Percentiles rank a stretch among this genome's conserved stretches.
Conservation (phyloP, 2,797 vertebrate genomes). For the Prunella strophiata region DNA sequence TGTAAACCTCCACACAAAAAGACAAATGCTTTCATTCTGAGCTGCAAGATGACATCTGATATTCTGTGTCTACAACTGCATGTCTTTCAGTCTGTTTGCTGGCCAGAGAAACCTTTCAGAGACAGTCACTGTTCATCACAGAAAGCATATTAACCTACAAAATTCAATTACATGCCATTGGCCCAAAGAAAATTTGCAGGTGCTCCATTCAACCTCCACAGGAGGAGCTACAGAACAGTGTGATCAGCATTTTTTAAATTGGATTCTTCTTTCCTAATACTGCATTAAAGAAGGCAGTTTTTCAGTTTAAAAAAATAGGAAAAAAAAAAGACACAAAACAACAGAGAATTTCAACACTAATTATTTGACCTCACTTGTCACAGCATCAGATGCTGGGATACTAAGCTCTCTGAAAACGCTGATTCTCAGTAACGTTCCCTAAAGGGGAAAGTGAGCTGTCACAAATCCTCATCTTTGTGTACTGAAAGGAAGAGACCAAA, state of each 20-base stretch:
- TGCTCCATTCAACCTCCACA: not conserved
- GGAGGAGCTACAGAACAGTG: not conserved
- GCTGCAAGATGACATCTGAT: not conserved
- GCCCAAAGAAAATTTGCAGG: not conserved
- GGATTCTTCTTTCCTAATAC: not conserved
- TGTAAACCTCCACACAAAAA: not conserved
- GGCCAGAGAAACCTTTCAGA: not conserved
- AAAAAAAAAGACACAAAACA: not conserved
- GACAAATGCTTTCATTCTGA: not conserved
- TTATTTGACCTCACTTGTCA: not conserved
- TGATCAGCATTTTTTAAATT: not conserved
- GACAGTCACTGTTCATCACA: not conserved
- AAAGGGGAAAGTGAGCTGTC: not conserved
- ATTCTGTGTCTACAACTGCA: not conserved
- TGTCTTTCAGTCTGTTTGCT: not conserved
- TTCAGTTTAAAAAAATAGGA: fast-evolving
- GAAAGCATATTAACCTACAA: not conserved
- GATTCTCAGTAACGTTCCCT: fast-evolving
- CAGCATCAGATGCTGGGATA: not conserved
- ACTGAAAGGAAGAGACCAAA: not conserved
- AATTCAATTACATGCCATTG: not conserved
- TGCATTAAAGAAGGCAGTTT: not conserved
- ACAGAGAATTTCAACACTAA: not conserved
- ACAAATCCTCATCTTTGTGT: not conserved
- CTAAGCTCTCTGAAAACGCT: not conserved